Base-by-base conservation (phyloP, 1,140 invertebrate genomes). In the Panagrolaimus sp. region DNA sequence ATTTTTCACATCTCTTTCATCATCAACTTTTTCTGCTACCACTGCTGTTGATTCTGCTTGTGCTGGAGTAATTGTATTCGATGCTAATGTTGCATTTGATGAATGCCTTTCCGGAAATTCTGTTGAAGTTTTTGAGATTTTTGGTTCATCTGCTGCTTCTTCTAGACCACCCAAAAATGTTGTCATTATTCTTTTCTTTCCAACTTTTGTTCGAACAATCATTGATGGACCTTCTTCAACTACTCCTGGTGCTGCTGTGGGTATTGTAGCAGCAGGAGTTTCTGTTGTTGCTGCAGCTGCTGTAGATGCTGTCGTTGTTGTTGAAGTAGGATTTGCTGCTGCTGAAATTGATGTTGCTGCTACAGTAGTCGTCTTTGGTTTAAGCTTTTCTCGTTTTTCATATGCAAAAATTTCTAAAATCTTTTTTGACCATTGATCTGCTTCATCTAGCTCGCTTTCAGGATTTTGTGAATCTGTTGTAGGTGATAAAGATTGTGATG, bases 361-460 rank as follows among this genome's bases (percentile, higher is more conserved):
- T 1, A 16, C 14, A 11, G 51, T 57, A 1, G 51, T 14, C 16
- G 8, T 8, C 11, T 23, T 27, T 4, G 4, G 20, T 1, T 20
- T n/a, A 3, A 16, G 13, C n/a, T 57, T 57, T 27, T 20, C 20
- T 23, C 20, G n/a, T 13, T 16, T 23, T 23, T 57, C 51, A n/a
- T 20, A 27, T 11, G 51, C 51, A 25, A 27, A 20, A 20, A 57
- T 25, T 23, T 57, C 51, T 20, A 16, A 57, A 16, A 57, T 57
- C 16, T 57, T 57, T 27, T 27, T 57, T 27, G 51, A 57, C 51
- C 51, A 57, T 16, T 27, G 51, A n/a, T 57, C 51, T 25, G 51
- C 51, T 57, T 57, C 51, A 27, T 57, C 51, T 27, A 57, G 20
- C 11, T 57, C 51, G 4, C 14, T 5, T 27, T 25, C 20, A 11